These are phyloP conservation scores for Dermochelys coriacea DNA, from an alignment of 2,797 vertebrate species.

Conservation along the genomic window DNA sequence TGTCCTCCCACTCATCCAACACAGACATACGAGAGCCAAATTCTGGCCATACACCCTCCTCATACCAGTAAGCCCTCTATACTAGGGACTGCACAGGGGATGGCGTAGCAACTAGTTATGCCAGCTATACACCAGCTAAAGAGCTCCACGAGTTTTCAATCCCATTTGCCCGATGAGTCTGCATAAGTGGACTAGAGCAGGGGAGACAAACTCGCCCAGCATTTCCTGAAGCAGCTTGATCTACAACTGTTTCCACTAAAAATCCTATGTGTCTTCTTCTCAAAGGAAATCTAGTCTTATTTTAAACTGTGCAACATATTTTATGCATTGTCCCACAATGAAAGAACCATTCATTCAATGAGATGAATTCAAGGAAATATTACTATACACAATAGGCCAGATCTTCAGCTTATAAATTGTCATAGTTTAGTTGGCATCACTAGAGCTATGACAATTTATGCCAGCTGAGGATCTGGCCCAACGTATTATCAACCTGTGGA, in stretches of 20 bases:
- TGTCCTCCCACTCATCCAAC: background rate
- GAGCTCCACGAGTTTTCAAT: background rate
- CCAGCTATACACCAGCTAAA: background rate
- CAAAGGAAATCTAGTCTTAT: background rate
- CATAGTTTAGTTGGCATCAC: background rate
- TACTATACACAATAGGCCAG: background rate
- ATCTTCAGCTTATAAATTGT: background rate
- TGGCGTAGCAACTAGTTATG: background rate
- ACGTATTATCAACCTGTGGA: background rate
- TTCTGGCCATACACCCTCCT: background rate
- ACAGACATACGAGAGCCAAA: background rate
- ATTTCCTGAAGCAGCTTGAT: background rate
- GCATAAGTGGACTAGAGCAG: background rate
- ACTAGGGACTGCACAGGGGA: background rate
- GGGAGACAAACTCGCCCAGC: background rate
- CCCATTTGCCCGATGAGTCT: background rate
- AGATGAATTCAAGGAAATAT: background rate
- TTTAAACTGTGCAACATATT: background rate
- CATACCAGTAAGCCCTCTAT: background rate
- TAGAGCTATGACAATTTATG: background rate
- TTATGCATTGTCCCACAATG: accelerated
- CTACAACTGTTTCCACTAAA: background rate
- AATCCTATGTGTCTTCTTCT: background rate
- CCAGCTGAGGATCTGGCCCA: background rate
- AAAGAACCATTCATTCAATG: background rate